Base-by-base conservation (phyloP, 2,113 vertebrate genomes). In the Phoenicopterus ruber region DNA sequence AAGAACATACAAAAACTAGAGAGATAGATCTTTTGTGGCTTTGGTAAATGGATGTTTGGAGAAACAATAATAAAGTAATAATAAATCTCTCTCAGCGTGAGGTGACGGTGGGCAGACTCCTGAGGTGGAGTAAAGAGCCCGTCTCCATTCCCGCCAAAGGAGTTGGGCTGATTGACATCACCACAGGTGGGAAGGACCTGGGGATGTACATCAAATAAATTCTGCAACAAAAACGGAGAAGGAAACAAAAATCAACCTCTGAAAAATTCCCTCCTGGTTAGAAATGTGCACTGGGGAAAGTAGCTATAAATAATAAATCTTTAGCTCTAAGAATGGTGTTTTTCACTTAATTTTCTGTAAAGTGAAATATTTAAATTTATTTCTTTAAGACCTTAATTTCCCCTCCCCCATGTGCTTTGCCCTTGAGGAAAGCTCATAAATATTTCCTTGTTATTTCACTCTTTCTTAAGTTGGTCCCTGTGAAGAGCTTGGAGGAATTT, bases 261-360 rank as follows among this genome's bases (percentile, higher is more conserved):
- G 67, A 79, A 82, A 82, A 67, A 13, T 34, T 86, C 77, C 55
- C 4, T 82, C 10, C 5, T 63, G 16, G 9, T 55, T 83, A 52
- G 52, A 55, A 74, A 72, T 9, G 6, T 55, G 34, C n/a, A 40
- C 10, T 67, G 21, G 50, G n/a, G 24, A 86, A 81, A 67, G 15
- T 20, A 50, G 16, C 22, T 49, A 82, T 71, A 82, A 95, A 83
- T 93, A 95, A 95, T 83, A 91, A 82, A 94, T 77, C 16, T 82
- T 50, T 46, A 42, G 18, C 24, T 91, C 47, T 82, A 82, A 72
- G n/a, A 93, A 89, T 25, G 6, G 21, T 44, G 24, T 6, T 61
- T 96, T 84, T 67, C 62, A 93, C 59, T 91, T 95, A 38, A 79
- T 91, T 91, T 95, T 87, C 49, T 82, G 55, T 77, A 40, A 93